Percentiles rank a stretch among this genome's conserved stretches.
Conservation (phyloP, 1,140 invertebrate species). For the Parasteatoda tepidariorum region DNA sequence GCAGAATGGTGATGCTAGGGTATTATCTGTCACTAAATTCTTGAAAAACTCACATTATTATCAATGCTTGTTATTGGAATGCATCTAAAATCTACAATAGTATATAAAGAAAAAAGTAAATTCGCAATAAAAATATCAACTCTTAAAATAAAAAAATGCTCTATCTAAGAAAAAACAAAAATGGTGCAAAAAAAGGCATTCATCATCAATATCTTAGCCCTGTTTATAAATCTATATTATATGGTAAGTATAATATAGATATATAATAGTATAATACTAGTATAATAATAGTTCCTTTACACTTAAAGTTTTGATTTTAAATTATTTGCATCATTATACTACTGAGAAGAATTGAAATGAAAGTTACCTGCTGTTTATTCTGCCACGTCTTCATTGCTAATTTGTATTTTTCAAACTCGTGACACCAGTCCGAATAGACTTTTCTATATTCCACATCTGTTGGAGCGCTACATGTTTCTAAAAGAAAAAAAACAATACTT, state of each 20-base stretch:
- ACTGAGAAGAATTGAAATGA: neutral
- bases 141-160: no score
- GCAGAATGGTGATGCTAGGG: no score
- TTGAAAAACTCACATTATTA: no score
- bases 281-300: neutral
- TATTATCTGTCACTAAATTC: no score
- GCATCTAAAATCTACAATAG: no score
- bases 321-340: neutral
- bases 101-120: no score
- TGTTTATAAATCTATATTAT: neutral
- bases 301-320: neutral
- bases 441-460: constrained; percentile 83
- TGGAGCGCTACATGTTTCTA: constrained; percentile 73
- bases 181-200: neutral
- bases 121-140: no score
- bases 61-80: no score
- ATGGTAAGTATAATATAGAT: neutral
- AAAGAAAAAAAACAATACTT: constrained; percentile 67
- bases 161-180: neutral
- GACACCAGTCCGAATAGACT: constrained; percentile 96
- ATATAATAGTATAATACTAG: neutral
- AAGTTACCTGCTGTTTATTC: constrained; percentile 72
- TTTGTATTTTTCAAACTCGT: constrained; percentile 96
- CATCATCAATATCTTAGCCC: neutral
- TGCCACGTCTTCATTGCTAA: constrained; percentile 95